Conservation (phyloP, 2,113 vertebrate species). For the Tricholaema leucomelas region DNA sequence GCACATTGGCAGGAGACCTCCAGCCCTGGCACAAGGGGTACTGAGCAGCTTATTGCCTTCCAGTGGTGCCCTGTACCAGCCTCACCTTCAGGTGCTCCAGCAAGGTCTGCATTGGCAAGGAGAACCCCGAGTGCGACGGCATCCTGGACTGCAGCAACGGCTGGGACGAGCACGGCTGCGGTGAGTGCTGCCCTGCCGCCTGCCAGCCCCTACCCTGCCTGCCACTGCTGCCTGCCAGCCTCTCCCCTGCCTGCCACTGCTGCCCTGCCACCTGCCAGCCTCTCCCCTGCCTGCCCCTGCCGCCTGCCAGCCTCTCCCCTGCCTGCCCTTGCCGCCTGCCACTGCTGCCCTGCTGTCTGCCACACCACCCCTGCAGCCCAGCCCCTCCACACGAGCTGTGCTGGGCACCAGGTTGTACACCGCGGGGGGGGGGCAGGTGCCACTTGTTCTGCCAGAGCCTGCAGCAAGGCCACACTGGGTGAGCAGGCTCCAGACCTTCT, state of each 20-base stretch:
- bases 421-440: neutral
- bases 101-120: constrained; percentile 81
- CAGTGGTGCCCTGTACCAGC: constrained; percentile 79
- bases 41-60: constrained; percentile 8
- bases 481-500: neutral
- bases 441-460: neutral
- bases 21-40: neutral
- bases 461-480: neutral
- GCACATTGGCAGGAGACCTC: neutral
- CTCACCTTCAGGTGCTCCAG: constrained; percentile 81
- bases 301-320: no score
- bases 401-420: neutral
- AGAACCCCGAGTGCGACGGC: constrained; percentile 87
- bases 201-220: no score
- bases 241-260: no score
- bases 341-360: no score
- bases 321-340: no score
- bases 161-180: constrained; percentile 81
- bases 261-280: no score
- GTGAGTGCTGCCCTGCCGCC: constrained; percentile 62
- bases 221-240: no score
- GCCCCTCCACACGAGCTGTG: neutral
- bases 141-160: constrained; percentile 82
- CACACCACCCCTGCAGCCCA: neutral
- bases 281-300: no score